These are phyloP conservation scores for Pachypeltis micranthus DNA, from an alignment of 1,140 invertebrate genomes.

Conservation along the genomic window DNA sequence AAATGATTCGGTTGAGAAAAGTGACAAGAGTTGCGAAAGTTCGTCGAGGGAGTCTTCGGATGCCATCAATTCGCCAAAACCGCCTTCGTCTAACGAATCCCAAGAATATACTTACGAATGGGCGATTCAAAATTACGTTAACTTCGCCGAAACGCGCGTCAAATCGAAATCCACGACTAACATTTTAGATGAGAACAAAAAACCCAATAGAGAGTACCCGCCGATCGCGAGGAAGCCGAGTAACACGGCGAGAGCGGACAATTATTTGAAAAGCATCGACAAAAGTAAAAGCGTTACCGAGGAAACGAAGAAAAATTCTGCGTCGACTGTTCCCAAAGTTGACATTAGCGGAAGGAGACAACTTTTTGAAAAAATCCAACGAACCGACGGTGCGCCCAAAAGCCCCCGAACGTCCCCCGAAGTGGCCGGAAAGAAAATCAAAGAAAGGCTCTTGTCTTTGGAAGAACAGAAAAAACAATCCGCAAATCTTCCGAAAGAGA, in stretches of 20 bases:
- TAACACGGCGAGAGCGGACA: conserved; percentile 33
- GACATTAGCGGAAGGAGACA: conserved; percentile 69
- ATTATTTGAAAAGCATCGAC: conserved; percentile 39
- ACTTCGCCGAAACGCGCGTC: conserved; percentile 44
- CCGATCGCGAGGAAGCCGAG: conserved; percentile 22
- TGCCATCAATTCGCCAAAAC: conserved; percentile 32
- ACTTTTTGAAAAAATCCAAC: conserved; percentile 52
- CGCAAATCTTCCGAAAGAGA: conserved; percentile 15
- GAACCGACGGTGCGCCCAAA: conserved; percentile 16
- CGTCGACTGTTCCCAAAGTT: conserved; percentile 57
- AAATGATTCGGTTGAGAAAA: background rate
- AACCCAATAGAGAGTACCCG: conserved; percentile 33
- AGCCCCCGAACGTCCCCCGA: conserved; percentile 5
- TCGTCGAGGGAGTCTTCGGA: conserved; percentile 28
- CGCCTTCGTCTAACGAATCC: conserved; percentile 46
- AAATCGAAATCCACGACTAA: conserved; percentile 25
- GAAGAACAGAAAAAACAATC: conserved; percentile 39
- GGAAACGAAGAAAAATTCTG: conserved; percentile 40
- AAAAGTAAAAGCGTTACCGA: conserved; percentile 18
- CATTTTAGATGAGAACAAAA: conserved; percentile 37
- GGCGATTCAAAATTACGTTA: conserved; percentile 69
- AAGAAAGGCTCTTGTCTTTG: conserved; percentile 53
- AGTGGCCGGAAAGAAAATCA: conserved; percentile 49
- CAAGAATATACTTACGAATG: conserved; percentile 77
- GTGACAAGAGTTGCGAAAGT: conserved; percentile 5